Percentiles rank a stretch among this genome's conserved stretches.
These are phyloP conservation scores for Chaetoderma sp. DNA, from an alignment of 2,888 invertebrate species.

Conservation along the genomic window DNA sequence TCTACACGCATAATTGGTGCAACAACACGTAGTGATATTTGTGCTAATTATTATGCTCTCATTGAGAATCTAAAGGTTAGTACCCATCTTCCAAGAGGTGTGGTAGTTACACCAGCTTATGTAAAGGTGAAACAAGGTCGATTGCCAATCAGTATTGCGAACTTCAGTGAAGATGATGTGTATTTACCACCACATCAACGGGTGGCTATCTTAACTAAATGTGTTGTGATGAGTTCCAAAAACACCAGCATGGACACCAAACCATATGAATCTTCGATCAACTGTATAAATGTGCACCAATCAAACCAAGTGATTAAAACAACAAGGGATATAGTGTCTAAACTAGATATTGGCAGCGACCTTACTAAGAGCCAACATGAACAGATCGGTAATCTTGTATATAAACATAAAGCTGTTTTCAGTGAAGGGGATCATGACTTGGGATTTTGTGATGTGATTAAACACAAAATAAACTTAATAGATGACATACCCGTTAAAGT, in stretches of 20 bases:
- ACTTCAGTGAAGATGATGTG: conserved; percentile 5
- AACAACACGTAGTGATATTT: too few species aligned
- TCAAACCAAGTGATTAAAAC: too few species aligned
- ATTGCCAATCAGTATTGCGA: background rate
- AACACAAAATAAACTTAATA: background rate
- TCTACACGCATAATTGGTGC: too few species aligned
- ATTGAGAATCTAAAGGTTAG: too few species aligned
- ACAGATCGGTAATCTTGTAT: background rate
- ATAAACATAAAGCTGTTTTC: background rate
- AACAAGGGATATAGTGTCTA: background rate
- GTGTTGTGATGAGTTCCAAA: background rate
- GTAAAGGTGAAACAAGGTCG: background rate
- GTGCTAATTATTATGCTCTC: too few species aligned
- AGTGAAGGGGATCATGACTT: conserved; percentile 8
- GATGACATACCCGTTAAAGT: conserved; percentile 17
- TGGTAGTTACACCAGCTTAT: background rate
- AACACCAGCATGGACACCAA: too few species aligned
- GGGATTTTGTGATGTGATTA: conserved; percentile 18
- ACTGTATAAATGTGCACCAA: background rate
- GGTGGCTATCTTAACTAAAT: background rate
- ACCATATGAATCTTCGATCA: background rate
- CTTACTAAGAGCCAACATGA: background rate
- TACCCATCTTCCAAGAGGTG: too few species aligned
- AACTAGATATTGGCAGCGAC: background rate
- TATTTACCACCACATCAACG: background rate